These are phyloP conservation scores for Zalophus californianus DNA, from an alignment of 2,797 vertebrate genomes.

Conservation along the genomic window DNA sequence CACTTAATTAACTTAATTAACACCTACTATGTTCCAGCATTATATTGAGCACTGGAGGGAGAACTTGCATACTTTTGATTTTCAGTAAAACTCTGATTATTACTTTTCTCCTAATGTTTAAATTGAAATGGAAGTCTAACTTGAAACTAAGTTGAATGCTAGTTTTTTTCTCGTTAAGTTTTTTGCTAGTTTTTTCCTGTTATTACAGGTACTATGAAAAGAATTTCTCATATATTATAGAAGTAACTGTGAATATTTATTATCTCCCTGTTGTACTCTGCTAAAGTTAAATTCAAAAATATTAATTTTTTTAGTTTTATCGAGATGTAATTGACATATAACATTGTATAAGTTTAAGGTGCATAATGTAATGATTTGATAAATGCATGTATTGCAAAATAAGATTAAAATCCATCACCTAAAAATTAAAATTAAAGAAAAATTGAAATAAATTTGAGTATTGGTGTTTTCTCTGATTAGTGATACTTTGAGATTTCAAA, in stretches of 20 bases:
- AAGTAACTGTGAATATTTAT: neutral
- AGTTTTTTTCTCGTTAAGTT: neutral
- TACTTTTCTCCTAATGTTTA: neutral
- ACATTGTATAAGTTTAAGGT: neutral
- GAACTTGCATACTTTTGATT: neutral
- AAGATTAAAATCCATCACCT: neutral
- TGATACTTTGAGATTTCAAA: constrained; percentile 48
- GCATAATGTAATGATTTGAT: neutral
- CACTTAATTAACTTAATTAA: neutral
- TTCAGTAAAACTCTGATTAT: constrained; percentile 14
- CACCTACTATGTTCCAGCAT: neutral
- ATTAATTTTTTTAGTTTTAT: neutral
- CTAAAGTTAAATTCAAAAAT: neutral
- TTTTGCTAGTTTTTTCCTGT: no score
- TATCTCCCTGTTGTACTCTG: neutral
- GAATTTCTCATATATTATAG: constrained; percentile 8
- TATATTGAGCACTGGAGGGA: neutral
- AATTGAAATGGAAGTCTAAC: neutral
- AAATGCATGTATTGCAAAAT: neutral
- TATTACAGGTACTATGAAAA: neutral
- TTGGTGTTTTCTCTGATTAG: neutral
- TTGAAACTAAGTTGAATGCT: constrained; percentile 29
- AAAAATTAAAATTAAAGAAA: neutral
- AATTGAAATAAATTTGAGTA: neutral
- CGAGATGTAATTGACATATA: neutral